Base-by-base conservation (phyloP, 1,140 invertebrate species). In the Drosophila arizonae region DNA sequence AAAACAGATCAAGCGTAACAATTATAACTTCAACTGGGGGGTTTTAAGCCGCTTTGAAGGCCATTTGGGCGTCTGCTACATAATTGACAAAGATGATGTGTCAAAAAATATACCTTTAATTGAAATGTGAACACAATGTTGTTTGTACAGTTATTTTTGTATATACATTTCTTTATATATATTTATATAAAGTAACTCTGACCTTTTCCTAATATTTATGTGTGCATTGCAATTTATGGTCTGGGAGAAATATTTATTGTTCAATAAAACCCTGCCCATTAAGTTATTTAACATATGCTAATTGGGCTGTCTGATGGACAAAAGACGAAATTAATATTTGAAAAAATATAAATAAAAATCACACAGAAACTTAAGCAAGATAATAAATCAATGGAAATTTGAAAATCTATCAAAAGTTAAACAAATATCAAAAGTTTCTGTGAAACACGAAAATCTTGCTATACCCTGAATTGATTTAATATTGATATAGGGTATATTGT, bases 381-480 rank as follows among this genome's bases (percentile, higher is more conserved):
- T 28, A 50, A 82, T 82, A 73, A 84, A 82, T 82, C 80, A 82
- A 61, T 63, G 11, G 58, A 76, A 66, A 73, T 58, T 66, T 66
- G 57, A 76, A 58, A 65, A 57, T 41, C 24, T 65, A 81, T 73
- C 61, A 68, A 69, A 69, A 73, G 65, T 70, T 75, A 61, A 73
- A 66, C 43, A 58, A 41, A 41, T 48, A 36, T 60, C 61, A 43
- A 75, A 76, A 24, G 39, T 63, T 51, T 55, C 10, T 39, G 33
- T 26, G 46, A 60, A 68, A 60, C 26, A 58, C 11, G 45, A 39
- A 39, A 39, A 39, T 11, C 36, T 39, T 39, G 0, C 3, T 13
- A 39, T 39, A 4, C 9, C 10, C 36, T 39, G 36, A 0, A 33
- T 8, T 33, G 33, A 33, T 33, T 8, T 9, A 3, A 39, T 13